Conservation (phyloP, 2,797 vertebrate species). For the Lacerta agilis region DNA sequence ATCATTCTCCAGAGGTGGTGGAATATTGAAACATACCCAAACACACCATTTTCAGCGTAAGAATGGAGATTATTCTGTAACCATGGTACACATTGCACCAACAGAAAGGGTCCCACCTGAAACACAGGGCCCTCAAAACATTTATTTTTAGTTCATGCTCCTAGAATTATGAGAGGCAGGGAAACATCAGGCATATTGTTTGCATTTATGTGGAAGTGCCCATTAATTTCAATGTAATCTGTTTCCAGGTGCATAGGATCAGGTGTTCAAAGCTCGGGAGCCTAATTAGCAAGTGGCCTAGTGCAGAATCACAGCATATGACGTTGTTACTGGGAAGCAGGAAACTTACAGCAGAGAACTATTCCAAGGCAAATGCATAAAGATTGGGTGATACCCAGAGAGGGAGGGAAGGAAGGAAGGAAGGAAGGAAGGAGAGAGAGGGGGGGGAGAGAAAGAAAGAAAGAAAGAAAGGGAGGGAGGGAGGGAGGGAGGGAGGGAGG, state of each 20-base stretch:
- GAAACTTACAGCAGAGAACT: background rate
- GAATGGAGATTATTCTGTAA: no score
- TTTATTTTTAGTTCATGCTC: background rate
- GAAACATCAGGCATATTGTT: background rate
- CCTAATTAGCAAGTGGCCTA: background rate
- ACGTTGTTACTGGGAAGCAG: background rate
- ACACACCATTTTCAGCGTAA: no score
- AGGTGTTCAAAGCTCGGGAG: background rate
- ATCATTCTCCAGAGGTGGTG: no score
- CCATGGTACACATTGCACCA: no score
- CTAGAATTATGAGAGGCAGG: background rate
- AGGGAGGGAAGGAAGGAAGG: background rate
- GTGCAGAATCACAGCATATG: background rate
- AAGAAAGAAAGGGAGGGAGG: no score
- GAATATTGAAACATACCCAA: no score
- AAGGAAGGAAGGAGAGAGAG: no score
- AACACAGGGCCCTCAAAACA: background rate
- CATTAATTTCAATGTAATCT: background rate
- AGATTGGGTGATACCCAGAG: background rate
- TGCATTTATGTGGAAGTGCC: background rate
- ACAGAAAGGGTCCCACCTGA: no score
- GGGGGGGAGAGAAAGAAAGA: no score
- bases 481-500: background rate
- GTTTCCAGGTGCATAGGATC: background rate
- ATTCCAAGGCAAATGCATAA: background rate